Evolutionary conservation across 92 coral and sea anemone species (phyloP).

Genomic region (Palythoa grandis): DNA sequence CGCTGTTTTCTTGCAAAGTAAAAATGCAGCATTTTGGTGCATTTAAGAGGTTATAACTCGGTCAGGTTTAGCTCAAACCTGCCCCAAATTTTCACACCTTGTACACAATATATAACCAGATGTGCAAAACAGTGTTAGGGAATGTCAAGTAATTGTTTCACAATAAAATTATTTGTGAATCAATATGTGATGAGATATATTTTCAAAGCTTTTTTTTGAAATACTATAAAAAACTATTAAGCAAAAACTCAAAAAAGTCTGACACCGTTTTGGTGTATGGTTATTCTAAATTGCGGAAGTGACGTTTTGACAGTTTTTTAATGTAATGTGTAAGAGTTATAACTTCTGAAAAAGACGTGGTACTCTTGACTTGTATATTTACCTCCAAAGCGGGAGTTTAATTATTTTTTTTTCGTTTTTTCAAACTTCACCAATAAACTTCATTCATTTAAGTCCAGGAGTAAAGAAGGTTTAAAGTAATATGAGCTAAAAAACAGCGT

Average conservation of each 20-base stretch:
- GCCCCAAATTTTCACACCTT: background rate
- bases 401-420: background rate
- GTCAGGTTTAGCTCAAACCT: conserved; percentile 10
- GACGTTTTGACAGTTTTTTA: background rate
- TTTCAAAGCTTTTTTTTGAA: background rate
- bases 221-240: background rate
- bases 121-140: background rate
- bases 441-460: background rate
- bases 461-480: background rate
- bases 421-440: background rate
- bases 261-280: background rate
- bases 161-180: background rate
- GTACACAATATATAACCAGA: background rate
- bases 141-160: background rate
- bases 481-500: background rate
- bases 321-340: background rate
- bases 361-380: background rate
- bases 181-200: background rate
- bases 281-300: background rate
- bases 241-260: background rate
- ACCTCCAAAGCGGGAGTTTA: background rate
- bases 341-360: background rate
- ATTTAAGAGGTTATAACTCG: background rate
- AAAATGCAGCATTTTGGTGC: background rate
- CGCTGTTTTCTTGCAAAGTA: background rate